A percentile compares a stretch with the other conserved stretches of the same genome.
Evolutionary conservation across 2,888 invertebrate species (phyloP).

Genomic region (Girardia tigrina): DNA sequence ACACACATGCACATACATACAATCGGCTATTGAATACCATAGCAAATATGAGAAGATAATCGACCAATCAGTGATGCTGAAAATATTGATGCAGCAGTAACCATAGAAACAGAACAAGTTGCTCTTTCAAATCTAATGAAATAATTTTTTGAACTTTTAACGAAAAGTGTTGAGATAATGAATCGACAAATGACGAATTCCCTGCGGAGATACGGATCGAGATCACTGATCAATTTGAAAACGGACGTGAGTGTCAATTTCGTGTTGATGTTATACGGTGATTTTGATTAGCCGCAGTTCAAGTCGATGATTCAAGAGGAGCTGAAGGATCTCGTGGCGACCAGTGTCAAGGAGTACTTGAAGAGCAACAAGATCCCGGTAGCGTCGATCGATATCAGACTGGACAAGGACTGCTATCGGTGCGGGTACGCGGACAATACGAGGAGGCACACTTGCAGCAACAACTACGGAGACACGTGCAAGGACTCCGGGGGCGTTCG

Average conservation of each 20-base stretch:
- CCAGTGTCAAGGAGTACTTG: not conserved
- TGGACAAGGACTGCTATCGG: not conserved
- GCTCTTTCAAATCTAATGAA: not conserved
- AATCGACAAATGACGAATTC: conserved; percentile 23
- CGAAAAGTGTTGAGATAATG: not conserved
- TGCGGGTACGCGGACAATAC: not conserved
- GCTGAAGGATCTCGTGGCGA: not conserved
- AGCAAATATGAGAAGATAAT: not conserved
- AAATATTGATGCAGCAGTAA: not conserved
- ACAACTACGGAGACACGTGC: no score
- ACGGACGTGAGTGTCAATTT: not conserved
- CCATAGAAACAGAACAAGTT: not conserved
- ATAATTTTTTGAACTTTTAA: not conserved
- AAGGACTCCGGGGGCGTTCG: no score
- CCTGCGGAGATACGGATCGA: not conserved
- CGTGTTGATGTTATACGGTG: not conserved
- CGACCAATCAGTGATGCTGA: not conserved
- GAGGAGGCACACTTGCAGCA: not conserved
- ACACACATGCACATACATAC: not conserved
- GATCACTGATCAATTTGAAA: not conserved
- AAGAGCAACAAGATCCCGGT: conserved; percentile 2
- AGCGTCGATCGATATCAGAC: not conserved
- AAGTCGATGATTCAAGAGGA: not conserved
- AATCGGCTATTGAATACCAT: not conserved
- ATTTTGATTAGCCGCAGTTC: not conserved